Base-by-base conservation (phyloP, 2,797 vertebrate species). In the Enteromius argenteus region DNA sequence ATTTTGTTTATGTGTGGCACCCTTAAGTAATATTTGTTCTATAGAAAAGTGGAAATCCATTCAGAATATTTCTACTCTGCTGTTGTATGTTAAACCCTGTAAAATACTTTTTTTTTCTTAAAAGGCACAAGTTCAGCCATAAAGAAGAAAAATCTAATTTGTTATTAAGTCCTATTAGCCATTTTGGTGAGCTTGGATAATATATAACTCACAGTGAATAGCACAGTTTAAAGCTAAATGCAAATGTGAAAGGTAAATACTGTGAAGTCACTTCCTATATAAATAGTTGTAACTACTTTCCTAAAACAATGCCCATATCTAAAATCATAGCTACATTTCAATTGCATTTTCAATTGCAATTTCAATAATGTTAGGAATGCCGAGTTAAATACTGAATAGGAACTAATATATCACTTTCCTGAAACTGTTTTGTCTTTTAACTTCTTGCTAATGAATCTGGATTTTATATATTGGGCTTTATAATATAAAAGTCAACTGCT, bases 51-150 rank as follows among this genome's bases (percentile, higher is more conserved):
- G 89, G 86, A 56, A 58, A 73, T 67, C 46, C 14, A 79, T 91
- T 88, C 69, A 83, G 88, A 91, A 87, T 81, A 88, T 88, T 81
- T 90, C 80, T 91, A 89, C 85, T 81, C 75, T 85, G 86, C 88
- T 89, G 69, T 87, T 86, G 87, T 79, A 92, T 89, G 89, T 90
- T 89, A 85, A 90, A 94, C 92, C 91, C 89, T 94, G 92, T 94
- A 91, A 91, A 92, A 92, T 64, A 32, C 60, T 87, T 72, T 88
- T 86, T 90, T 80, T 84, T 89, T 92, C 21, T 82, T 76, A 79
- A 90, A 95, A 95, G 94, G 94, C 94, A 95, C 94, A 93, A 91
- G 92, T 93, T 93, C 85, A 94, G 93, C 92, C 92, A 90, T 89
- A 11, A 86, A 92, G 87, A 87, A 90, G 77, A 62, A 73, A 91